Evolutionary conservation across 1,140 invertebrate species (phyloP).

Genomic region (Caenorhabditis latens): DNA sequence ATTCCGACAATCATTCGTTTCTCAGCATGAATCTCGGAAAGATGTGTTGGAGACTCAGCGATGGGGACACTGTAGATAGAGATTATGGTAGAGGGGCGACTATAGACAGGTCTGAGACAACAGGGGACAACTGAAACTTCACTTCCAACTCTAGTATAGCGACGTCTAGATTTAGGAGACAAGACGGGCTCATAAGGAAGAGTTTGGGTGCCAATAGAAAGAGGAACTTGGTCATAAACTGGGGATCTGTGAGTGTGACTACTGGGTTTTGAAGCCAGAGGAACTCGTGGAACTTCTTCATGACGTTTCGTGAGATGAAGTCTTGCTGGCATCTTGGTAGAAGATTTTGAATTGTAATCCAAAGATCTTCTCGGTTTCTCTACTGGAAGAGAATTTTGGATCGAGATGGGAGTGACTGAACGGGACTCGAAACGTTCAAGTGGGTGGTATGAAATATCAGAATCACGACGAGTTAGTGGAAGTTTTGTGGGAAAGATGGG

Average conservation of each 20-base stretch:
- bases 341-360: conserved; percentile 8
- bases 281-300: background rate
- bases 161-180: background rate
- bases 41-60: background rate
- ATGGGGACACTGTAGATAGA: conserved; percentile 35
- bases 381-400: background rate
- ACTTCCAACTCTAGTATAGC: background rate
- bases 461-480: background rate
- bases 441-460: background rate
- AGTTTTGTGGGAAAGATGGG: background rate
- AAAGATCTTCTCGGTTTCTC: conserved; percentile 18
- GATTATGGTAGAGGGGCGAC: conserved; percentile 10
- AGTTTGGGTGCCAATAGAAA: no score
- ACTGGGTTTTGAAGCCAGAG: background rate
- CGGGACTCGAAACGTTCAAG: background rate
- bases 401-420: background rate
- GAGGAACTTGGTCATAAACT: no score
- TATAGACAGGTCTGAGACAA: background rate
- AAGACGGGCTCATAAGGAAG: background rate
- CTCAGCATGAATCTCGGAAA: conserved; percentile 19
- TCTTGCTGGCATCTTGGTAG: background rate
- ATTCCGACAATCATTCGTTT: conserved; percentile 42
- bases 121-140: background rate
- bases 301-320: background rate
- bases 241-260: background rate